phyloP scores from a whole-genome alignment of 2,113 vertebrate genomes.

The Dinomys branickii region DNA sequence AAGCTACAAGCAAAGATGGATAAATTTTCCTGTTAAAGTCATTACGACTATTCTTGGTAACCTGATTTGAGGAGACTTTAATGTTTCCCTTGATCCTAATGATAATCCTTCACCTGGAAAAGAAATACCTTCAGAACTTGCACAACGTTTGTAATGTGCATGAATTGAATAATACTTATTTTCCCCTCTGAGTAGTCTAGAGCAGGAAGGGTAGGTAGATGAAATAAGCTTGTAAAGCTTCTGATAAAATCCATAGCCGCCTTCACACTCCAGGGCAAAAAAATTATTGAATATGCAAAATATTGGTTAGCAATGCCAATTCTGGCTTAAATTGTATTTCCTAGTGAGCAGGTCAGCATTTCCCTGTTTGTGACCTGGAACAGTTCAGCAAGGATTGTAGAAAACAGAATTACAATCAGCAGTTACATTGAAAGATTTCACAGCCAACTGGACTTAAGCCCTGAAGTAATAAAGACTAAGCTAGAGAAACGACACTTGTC shows the following conservation, averaged over 20 bases:
- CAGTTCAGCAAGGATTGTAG: neutral
- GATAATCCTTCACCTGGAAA: slow-evolving; percentile 71
- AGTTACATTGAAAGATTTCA: neutral
- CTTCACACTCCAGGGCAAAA: neutral
- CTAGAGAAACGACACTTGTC: neutral
- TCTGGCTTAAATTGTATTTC: neutral
- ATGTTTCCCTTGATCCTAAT: slow-evolving; percentile 70
- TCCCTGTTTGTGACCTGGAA: neutral
- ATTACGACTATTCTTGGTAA: slow-evolving; percentile 73
- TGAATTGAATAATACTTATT: neutral
- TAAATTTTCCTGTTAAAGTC: slow-evolving; percentile 69
- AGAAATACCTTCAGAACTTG: slow-evolving; percentile 46
- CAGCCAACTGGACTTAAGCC: neutral
- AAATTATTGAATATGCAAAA: neutral
- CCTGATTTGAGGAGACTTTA: slow-evolving; percentile 68
- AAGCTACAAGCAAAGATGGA: slow-evolving; percentile 62
- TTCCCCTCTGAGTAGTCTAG: slow-evolving; percentile 16
- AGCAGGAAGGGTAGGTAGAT: slow-evolving; percentile 9
- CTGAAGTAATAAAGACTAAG: neutral
- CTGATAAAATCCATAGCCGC: slow-evolving; percentile 40
- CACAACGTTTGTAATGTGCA: slow-evolving; percentile 39
- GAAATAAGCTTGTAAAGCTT: slow-evolving; percentile 53
- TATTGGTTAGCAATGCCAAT: neutral
- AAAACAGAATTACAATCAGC: neutral
- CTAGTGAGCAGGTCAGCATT: neutral